phyloP scores from a whole-genome alignment of 2,888 invertebrate genomes.

The Caprella mutica region DNA sequence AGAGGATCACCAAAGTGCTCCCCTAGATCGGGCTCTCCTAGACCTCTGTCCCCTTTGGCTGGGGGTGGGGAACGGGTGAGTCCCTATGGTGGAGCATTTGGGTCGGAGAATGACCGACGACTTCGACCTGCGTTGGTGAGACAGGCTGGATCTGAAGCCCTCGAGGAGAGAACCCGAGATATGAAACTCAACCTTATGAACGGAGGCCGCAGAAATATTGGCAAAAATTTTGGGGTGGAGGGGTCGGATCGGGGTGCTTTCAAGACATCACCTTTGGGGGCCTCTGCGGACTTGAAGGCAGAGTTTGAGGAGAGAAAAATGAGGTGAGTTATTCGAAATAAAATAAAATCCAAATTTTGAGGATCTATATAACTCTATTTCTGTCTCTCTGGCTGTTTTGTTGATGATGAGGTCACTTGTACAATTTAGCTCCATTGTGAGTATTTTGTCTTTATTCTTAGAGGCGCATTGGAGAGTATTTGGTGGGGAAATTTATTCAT shows the following conservation, averaged over 20 bases:
- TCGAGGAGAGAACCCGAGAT: not conserved
- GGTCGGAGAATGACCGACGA: slow-evolving; percentile 8
- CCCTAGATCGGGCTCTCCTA: slow-evolving; percentile 10
- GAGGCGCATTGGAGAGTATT: no score
- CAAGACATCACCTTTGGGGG: not conserved
- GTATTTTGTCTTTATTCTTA: no score
- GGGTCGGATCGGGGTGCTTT: slow-evolving; percentile 5
- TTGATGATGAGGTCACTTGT: no score
- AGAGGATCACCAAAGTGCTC: slow-evolving; percentile 12
- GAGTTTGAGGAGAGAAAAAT: slow-evolving; percentile 7
- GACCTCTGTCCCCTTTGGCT: slow-evolving; percentile 20
- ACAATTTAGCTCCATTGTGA: no score
- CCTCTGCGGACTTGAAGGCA: not conserved
- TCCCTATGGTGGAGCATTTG: slow-evolving; percentile 13
- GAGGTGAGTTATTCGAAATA: no score
- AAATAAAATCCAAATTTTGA: no score
- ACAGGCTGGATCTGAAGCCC: slow-evolving; percentile 1
- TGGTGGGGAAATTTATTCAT: no score
- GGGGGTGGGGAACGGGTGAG: slow-evolving; percentile 11
- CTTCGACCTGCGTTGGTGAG: slow-evolving; percentile 5
- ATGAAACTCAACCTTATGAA: slow-evolving; percentile 5
- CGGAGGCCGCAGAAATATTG: not conserved
- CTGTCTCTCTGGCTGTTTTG: no score
- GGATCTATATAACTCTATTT: no score
- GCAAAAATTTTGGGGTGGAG: not conserved